These are phyloP conservation scores for Heteromyza rotundicornis DNA, from an alignment of 2,888 invertebrate species.

Conservation along the genomic window DNA sequence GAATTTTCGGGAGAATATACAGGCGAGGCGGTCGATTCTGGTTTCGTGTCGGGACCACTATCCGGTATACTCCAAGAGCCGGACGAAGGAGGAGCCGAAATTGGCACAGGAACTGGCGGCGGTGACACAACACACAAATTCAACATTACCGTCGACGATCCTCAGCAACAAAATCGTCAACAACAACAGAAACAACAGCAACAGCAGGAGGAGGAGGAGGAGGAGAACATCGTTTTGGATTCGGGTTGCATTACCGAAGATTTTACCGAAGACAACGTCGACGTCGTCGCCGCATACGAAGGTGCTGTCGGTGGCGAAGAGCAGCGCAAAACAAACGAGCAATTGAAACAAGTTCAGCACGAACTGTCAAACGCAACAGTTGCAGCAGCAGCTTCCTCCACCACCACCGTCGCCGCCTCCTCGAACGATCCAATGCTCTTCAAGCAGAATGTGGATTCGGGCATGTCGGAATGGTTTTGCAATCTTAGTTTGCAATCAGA, in stretches of 20 bases:
- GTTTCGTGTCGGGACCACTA: slow-evolving; percentile 64
- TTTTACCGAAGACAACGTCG: slow-evolving; percentile 33
- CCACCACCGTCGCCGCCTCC: no score
- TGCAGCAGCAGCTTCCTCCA: slow-evolving; percentile 7
- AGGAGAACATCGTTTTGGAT: slow-evolving; percentile 34
- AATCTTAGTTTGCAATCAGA: slow-evolving; percentile 65
- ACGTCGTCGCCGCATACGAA: background rate
- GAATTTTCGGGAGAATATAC: slow-evolving; percentile 30
- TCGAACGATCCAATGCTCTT: slow-evolving; percentile 64
- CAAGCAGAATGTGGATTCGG: slow-evolving; percentile 72
- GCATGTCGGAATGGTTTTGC: slow-evolving; percentile 70
- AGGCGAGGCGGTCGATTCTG: slow-evolving; percentile 60
- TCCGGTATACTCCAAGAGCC: slow-evolving; percentile 34
- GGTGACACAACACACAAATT: slow-evolving; percentile 19
- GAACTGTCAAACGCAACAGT: slow-evolving; percentile 33
- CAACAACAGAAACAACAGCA: slow-evolving; percentile 19
- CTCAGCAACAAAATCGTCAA: slow-evolving; percentile 15
- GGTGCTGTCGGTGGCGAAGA: slow-evolving; percentile 25
- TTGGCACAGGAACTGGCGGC: no score
- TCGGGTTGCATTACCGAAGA: slow-evolving; percentile 48
- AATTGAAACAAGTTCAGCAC: slow-evolving; percentile 19
- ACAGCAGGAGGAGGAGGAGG: slow-evolving; percentile 11
- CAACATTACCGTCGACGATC: no score
- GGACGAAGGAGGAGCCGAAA: slow-evolving; percentile 33
- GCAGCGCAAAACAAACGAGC: slow-evolving; percentile 22